These are phyloP conservation scores for Silvanus unidentatus DNA, from an alignment of 2,888 invertebrate species.

Conservation along the genomic window DNA sequence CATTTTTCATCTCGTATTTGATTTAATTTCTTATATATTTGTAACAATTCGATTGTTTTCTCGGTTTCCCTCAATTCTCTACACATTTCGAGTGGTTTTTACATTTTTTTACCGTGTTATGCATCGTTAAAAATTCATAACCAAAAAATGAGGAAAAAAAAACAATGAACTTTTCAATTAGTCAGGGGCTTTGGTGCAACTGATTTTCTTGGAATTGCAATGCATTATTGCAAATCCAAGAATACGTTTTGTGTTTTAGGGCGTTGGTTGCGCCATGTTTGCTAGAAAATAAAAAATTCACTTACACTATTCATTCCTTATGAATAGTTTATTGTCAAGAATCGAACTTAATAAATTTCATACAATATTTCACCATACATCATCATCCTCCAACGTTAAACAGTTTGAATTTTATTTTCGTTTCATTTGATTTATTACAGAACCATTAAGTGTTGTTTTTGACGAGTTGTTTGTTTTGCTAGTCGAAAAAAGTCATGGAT, in stretches of 20 bases:
- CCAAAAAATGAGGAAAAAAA: constrained; percentile 45
- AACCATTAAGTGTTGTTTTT: constrained; percentile 15
- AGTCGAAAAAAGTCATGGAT: constrained; percentile 40
- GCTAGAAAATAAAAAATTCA: constrained; percentile 36
- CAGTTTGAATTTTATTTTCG: background rate
- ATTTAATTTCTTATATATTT: background rate
- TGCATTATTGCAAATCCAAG: background rate
- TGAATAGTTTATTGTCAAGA: constrained; percentile 21
- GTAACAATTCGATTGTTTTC: background rate
- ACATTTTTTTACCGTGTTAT: constrained; percentile 23
- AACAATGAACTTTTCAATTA: constrained; percentile 19
- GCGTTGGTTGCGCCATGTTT: constrained; percentile 48
- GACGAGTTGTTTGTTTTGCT: constrained; percentile 24
- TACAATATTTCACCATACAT: background rate
- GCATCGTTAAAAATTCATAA: constrained; percentile 47
- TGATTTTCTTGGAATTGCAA: background rate
- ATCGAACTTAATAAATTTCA: constrained; percentile 1
- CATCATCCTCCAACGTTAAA: too few relatives aligned
- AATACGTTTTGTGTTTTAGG: constrained; percentile 29
- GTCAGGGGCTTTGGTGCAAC: constrained; percentile 10
- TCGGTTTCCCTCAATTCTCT: background rate
- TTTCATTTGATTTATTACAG: constrained; percentile 11
- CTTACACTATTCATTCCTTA: constrained; percentile 17
- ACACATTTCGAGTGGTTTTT: constrained; percentile 19
- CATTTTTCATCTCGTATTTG: constrained; percentile 22